Base-by-base conservation (phyloP, 2,113 vertebrate genomes). In the Psophia crepitans region DNA sequence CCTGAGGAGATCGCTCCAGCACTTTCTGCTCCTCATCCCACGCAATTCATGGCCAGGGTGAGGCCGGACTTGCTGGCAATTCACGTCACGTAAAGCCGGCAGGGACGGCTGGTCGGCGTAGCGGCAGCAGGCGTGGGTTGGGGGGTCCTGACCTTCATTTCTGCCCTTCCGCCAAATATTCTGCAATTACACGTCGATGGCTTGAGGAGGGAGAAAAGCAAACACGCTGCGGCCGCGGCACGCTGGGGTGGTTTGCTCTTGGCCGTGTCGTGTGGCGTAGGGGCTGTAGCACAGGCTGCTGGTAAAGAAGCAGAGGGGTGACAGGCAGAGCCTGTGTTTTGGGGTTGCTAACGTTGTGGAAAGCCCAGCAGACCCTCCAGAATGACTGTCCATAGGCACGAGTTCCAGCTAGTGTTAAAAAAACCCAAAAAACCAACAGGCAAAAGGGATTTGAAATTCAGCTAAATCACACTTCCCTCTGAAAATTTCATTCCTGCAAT, bases 111-210 rank as follows among this genome's bases (percentile, higher is more conserved):
- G 83, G 76, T 60, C 3, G 16, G 83, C 4, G 13, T 15, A 54
- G 54, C 8, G 57, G 87, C 58, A 60, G 75, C 69, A 39, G 79
- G 7, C 35, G 64, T 87, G 94, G 84, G 84, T 48, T 74, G 89
- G 1, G 3, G 71, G 94, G 89, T 96, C 91, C 82, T 63, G 90
- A 92, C 91, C 84, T 91, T 95, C 86, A 66, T 94, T 96, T 94
- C 91, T 95, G 78, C 83, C 75, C 56, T 95, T 90, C 82, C 61
- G 84, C 87, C 85, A 35, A 90, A 77, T 94, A 68, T 83, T 89
- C 92, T 61, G 78, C 74, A 87, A 77, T 87, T 92, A 91, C 54
- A 9, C 1, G 2, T 48, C 23, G 8, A 57, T 27, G 28, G 79
- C 70, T 18, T 21, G 56, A 9, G 14, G 51, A 24, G 9, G 83